A percentile compares a stretch with the other conserved stretches of the same genome.
phyloP scores from a whole-genome alignment of 1,140 invertebrate genomes.

The Brachionus plicatilis region DNA sequence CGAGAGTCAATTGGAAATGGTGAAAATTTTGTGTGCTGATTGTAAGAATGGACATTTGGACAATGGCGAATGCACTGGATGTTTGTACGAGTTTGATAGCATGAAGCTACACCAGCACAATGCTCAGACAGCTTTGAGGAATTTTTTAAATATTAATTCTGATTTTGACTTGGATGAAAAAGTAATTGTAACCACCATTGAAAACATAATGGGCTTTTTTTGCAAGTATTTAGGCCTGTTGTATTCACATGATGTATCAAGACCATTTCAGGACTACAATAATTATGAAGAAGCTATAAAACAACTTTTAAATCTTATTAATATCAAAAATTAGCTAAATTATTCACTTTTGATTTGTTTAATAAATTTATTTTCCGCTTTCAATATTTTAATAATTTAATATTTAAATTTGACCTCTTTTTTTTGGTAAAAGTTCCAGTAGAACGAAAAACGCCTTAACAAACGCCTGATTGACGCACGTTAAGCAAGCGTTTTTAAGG shows the following conservation, averaged over 20 bases:
- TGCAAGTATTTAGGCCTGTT: constrained; percentile 29
- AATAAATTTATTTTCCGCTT: background rate
- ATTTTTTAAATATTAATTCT: constrained; percentile 59
- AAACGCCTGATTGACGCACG: too few relatives aligned
- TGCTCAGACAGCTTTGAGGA: constrained; percentile 64
- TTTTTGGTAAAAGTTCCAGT: too few relatives aligned
- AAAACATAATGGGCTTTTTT: background rate
- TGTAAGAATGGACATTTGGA: constrained; percentile 42
- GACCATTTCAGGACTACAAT: constrained; percentile 71
- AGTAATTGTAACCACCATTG: background rate
- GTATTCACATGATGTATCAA: constrained; percentile 62
- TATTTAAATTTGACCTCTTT: background rate
- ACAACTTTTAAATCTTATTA: constrained; percentile 59
- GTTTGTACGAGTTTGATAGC: constrained; percentile 43
- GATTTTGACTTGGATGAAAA: constrained; percentile 42
- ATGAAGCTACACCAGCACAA: constrained; percentile 42
- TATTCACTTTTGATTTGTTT: background rate
- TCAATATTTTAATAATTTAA: background rate
- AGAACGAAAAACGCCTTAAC: too few relatives aligned
- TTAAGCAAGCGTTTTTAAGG: too few relatives aligned
- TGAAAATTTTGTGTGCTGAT: constrained; percentile 60
- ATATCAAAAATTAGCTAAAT: background rate
- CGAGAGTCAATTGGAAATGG: background rate
- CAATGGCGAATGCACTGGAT: constrained; percentile 47
- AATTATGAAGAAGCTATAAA: constrained; percentile 73